A percentile compares a stretch with the other conserved stretches of the same genome.
These are phyloP conservation scores for Artemia franciscana DNA, from an alignment of 1,140 invertebrate species.

Conservation along the genomic window DNA sequence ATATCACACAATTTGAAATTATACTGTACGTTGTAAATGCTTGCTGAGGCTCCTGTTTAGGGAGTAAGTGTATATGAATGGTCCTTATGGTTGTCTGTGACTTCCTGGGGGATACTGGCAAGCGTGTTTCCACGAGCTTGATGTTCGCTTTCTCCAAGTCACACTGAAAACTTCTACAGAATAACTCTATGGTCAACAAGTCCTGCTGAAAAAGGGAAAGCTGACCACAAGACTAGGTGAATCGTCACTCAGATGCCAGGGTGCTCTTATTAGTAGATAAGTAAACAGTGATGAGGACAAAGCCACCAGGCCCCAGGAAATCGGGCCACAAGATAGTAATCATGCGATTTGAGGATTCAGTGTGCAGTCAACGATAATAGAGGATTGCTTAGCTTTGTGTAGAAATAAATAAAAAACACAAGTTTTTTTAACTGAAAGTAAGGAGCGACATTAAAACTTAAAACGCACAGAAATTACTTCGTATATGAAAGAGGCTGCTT, in stretches of 20 bases:
- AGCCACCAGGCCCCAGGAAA: neutral
- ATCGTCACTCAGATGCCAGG: neutral
- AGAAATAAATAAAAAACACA: too few species aligned
- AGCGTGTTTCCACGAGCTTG: neutral
- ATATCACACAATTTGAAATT: neutral
- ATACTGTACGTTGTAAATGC: neutral
- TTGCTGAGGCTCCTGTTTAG: neutral
- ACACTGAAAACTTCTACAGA: neutral
- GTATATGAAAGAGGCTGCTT: too few species aligned
- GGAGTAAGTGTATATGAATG: neutral
- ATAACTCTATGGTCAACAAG: neutral
- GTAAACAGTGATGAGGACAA: neutral
- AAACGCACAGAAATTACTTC: too few species aligned
- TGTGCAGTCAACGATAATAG: neutral
- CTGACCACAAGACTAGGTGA: neutral
- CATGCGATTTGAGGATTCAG: neutral
- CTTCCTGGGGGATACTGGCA: neutral
- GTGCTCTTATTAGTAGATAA: neutral
- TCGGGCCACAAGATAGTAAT: neutral
- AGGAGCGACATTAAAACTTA: too few species aligned
- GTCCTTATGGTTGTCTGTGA: neutral
- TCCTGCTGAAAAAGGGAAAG: neutral
- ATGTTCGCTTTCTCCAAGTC: neutral
- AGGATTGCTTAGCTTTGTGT: neutral
- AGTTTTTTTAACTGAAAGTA: too few species aligned